A percentile compares a stretch with the other conserved stretches of the same genome.
Evolutionary conservation across 2,113 vertebrate genomes (phyloP).

Genomic region (Eira barbara): DNA sequence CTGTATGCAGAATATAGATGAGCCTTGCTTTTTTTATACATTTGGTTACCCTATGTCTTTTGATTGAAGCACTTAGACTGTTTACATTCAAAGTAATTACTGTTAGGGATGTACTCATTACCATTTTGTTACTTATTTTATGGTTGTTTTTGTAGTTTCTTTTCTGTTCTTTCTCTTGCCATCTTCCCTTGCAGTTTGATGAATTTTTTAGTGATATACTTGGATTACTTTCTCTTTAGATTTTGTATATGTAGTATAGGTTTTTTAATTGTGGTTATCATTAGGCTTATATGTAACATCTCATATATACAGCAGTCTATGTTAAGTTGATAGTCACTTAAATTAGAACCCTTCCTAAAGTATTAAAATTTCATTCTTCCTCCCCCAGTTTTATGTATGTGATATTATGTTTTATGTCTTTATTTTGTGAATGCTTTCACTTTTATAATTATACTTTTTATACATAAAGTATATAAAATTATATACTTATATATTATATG

Average conservation of each 20-base stretch:
- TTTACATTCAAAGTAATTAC: neutral
- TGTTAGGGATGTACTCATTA: neutral
- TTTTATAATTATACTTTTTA: neutral
- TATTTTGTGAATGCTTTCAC: neutral
- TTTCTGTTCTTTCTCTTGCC: neutral
- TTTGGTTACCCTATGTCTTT: neutral
- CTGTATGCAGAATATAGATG: neutral
- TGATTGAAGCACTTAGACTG: neutral
- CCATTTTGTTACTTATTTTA: neutral
- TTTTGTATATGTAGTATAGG: neutral
- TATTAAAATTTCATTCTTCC: neutral
- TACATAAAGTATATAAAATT: too few relatives aligned
- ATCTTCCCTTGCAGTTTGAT: neutral
- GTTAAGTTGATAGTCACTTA: neutral
- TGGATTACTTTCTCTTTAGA: neutral
- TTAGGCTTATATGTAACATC: neutral
- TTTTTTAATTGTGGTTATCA: neutral
- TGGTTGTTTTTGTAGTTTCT: neutral
- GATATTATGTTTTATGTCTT: neutral
- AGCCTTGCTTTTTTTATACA: neutral
- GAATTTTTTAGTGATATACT: neutral
- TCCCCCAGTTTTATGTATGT: neutral
- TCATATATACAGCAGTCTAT: neutral
- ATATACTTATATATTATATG: too few relatives aligned
- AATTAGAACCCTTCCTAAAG: neutral